phyloP scores from a whole-genome alignment of 1,140 invertebrate species.

The Teleopsis dalmanni region DNA sequence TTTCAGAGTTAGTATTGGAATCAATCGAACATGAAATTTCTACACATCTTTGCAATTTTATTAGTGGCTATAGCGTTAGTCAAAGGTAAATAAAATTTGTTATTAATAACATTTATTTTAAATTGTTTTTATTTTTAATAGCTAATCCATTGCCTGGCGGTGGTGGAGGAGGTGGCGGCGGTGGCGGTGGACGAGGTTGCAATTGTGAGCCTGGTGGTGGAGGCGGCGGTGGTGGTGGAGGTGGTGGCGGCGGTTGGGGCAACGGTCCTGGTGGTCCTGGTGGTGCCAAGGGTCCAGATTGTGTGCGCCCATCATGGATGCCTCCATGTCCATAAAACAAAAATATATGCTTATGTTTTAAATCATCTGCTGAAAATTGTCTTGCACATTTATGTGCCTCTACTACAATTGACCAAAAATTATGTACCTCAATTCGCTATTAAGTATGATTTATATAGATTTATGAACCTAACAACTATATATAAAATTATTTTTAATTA shows the following conservation, averaged over 20 bases:
- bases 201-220: conserved; percentile 7
- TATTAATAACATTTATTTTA: background rate
- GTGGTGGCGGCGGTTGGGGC: conserved; percentile 9
- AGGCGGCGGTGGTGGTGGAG: conserved; percentile 9
- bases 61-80: background rate
- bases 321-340: conserved; percentile 13
- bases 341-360: too few relatives aligned
- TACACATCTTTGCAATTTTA: background rate
- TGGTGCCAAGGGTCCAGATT: conserved; percentile 3
- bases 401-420: too few relatives aligned
- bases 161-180: conserved; percentile 7
- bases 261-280: conserved; percentile 10
- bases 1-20: too few relatives aligned
- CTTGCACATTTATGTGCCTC: too few relatives aligned
- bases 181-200: conserved; percentile 7
- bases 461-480: too few relatives aligned
- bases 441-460: too few relatives aligned
- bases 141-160: conserved; percentile 1
- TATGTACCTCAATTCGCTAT: too few relatives aligned
- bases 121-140: background rate
- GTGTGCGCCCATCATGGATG: conserved; percentile 12
- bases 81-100: background rate
- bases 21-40: conserved; percentile 5
- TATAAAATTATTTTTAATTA: too few relatives aligned
- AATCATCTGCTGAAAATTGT: too few relatives aligned